phyloP scores from a whole-genome alignment of 2,888 invertebrate species.

The Heliconius cydno region DNA sequence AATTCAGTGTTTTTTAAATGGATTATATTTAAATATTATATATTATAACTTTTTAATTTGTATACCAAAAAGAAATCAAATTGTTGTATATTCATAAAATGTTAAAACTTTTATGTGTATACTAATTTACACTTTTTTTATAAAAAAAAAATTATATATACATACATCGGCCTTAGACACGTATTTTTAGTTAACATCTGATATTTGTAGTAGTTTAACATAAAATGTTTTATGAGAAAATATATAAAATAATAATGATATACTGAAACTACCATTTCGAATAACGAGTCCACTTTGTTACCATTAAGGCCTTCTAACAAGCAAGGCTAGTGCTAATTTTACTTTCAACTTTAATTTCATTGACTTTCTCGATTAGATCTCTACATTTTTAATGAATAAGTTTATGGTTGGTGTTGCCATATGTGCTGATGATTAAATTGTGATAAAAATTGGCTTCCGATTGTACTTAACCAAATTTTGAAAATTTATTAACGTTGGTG shows the following conservation, averaged over 20 bases:
- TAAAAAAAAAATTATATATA: background rate
- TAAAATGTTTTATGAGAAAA: too few species aligned
- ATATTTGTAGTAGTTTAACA: slow-evolving; percentile 9
- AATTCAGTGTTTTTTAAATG: too few species aligned
- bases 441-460: slow-evolving; percentile 26
- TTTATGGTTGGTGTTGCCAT: slow-evolving; percentile 23
- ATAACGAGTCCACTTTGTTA: slow-evolving; percentile 19
- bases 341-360: slow-evolving; percentile 18
- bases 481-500: slow-evolving; percentile 8
- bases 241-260: too few species aligned
- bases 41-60: slow-evolving; percentile 28
- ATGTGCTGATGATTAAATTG: background rate
- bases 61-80: slow-evolving; percentile 23
- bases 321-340: slow-evolving; percentile 27
- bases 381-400: slow-evolving; percentile 24
- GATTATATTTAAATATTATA: slow-evolving; percentile 26
- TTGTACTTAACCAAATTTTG: slow-evolving; percentile 27
- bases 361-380: slow-evolving; percentile 23
- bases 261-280: slow-evolving; percentile 13
- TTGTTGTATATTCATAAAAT: slow-evolving; percentile 27
- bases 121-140: slow-evolving; percentile 17
- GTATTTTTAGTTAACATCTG: background rate
- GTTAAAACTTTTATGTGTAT: slow-evolving; percentile 21
- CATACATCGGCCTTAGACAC: slow-evolving; percentile 12
- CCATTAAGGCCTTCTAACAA: slow-evolving; percentile 25